These are phyloP conservation scores for Ophion costatus DNA, from an alignment of 2,888 invertebrate species.

Conservation along the genomic window DNA sequence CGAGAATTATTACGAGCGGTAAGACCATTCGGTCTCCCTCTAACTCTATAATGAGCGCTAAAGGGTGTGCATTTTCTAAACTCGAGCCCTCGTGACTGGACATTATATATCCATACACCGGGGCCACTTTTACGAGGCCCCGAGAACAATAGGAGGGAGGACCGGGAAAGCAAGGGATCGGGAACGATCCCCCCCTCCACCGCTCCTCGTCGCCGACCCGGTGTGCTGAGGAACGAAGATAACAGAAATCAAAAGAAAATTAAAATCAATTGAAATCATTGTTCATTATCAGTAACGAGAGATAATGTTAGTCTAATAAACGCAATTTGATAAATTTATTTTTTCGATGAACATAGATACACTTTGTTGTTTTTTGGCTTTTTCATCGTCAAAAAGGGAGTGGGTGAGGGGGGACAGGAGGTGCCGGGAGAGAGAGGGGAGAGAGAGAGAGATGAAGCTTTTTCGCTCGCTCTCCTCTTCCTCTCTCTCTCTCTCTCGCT, in stretches of 20 bases:
- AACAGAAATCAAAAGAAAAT: background rate
- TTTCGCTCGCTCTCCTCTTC: background rate
- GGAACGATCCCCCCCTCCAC: no score
- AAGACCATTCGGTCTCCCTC: slow-evolving; percentile 20
- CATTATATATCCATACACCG: slow-evolving; percentile 20
- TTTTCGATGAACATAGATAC: background rate
- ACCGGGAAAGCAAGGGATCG: background rate
- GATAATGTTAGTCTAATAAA: no score
- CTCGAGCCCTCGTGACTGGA: slow-evolving; percentile 8
- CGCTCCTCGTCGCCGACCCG: no score
- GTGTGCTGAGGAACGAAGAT: background rate
- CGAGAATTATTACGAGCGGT: slow-evolving; percentile 49
- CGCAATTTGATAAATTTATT: no score
- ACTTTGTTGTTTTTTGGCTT: slow-evolving; percentile 30
- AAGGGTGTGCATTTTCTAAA: slow-evolving; percentile 29
- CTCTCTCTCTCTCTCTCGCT: slow-evolving; percentile 21
- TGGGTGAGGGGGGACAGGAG: background rate
- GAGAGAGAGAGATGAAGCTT: background rate
- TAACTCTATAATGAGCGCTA: slow-evolving; percentile 45
- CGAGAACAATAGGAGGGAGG: background rate
- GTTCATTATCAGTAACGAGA: no score
- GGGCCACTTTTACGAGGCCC: background rate
- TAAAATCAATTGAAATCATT: background rate
- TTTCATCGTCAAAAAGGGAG: background rate
- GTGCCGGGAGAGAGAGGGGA: no score